These are phyloP conservation scores for Crambe crambe DNA, from an alignment of 37 sponge, comb jelly and placozoan species.

Conservation along the genomic window DNA sequence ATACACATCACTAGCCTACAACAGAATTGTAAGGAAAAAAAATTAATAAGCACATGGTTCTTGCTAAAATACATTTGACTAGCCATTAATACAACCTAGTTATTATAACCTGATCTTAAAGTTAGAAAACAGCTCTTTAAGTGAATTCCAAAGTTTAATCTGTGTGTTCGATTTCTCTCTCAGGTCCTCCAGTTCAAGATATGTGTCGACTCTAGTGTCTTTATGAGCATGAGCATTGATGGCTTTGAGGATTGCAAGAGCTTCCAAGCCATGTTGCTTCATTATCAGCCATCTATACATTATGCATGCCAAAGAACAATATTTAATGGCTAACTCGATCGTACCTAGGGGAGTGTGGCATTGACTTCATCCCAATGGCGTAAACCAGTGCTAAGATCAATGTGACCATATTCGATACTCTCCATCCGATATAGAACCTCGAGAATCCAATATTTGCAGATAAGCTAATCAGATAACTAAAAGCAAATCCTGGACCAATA, in stretches of 20 bases:
- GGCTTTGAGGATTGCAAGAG: background rate
- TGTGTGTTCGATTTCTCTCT: background rate
- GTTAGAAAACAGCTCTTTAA: background rate
- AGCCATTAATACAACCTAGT: too few relatives aligned
- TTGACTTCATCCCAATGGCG: background rate
- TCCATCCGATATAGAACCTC: conserved; percentile 3
- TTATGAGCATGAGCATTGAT: background rate
- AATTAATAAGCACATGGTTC: background rate
- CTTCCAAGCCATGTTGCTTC: background rate
- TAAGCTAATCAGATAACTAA: background rate
- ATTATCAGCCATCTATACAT: background rate
- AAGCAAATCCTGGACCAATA: background rate
- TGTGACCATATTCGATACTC: background rate
- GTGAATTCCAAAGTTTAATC: too few relatives aligned
- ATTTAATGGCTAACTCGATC: background rate
- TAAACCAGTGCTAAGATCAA: background rate
- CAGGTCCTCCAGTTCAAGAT: background rate
- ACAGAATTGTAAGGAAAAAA: background rate
- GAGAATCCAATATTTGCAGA: conserved; percentile 1
- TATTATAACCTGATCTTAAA: background rate
- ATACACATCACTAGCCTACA: background rate
- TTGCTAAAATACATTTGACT: too few relatives aligned
- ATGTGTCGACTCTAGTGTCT: background rate
- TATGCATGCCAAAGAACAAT: background rate
- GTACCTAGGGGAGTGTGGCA: background rate